Evolutionary conservation across 2,797 vertebrate species (phyloP).

Genomic region (Notamacropus eugenii): DNA sequence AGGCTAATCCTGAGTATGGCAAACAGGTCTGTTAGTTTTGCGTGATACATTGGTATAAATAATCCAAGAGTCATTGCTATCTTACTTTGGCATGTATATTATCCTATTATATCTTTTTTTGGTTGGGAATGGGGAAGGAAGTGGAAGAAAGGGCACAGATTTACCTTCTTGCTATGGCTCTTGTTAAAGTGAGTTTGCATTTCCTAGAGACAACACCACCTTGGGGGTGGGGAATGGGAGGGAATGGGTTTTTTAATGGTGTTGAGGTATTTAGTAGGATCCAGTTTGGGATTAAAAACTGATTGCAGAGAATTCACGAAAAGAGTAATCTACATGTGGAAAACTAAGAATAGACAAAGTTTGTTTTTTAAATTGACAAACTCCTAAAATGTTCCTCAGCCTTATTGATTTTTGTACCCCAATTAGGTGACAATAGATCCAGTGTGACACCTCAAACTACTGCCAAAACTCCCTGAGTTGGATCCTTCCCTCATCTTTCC

Average conservation of each 20-base stretch:
- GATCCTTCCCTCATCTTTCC: not conserved
- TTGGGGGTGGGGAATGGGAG: not conserved
- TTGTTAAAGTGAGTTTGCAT: constrained; percentile 33
- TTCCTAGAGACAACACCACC: not conserved
- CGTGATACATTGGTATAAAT: not conserved
- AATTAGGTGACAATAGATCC: not conserved
- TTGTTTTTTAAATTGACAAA: not conserved
- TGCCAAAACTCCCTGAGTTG: not conserved
- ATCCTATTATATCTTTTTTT: not conserved
- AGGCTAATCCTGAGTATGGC: not conserved
- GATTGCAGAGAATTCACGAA: not conserved
- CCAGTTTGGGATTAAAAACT: not conserved
- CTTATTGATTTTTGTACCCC: not conserved
- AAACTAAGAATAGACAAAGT: not conserved
- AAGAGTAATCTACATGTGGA: not conserved
- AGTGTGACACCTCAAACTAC: not conserved
- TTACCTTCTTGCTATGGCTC: constrained; percentile 55
- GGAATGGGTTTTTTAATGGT: not conserved
- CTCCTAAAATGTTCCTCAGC: not conserved
- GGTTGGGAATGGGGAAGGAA: not conserved
- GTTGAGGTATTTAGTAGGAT: not conserved
- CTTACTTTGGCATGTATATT: not conserved
- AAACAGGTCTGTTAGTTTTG: not conserved
- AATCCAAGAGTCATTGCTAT: accelerated
- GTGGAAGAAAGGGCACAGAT: not conserved